Conservation (phyloP, 2,888 invertebrate species). For the Drosophila emarginata region DNA sequence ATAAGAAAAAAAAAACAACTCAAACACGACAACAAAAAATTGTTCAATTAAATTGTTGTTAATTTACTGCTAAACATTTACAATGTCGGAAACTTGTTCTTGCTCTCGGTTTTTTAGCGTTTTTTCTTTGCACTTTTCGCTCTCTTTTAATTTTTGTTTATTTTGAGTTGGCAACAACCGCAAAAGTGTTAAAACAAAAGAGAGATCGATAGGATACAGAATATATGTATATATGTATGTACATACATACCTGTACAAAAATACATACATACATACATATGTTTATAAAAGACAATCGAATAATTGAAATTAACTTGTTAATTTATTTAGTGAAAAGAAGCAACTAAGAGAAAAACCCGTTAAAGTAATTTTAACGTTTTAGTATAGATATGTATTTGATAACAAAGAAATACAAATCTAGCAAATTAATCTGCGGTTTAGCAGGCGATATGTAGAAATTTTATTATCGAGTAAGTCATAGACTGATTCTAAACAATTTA, state of each 20-base stretch:
- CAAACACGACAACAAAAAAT: slow-evolving; percentile 35
- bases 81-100: slow-evolving; percentile 67
- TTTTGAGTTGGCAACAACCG: slow-evolving; percentile 48
- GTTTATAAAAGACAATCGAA: slow-evolving; percentile 28
- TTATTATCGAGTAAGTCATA: no score
- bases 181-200: slow-evolving; percentile 26
- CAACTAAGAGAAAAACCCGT: not conserved
- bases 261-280: slow-evolving; percentile 22
- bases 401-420: not conserved
- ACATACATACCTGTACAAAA: slow-evolving; percentile 26
- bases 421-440: not conserved
- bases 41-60: slow-evolving; percentile 69
- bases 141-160: slow-evolving; percentile 24
- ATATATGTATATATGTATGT: slow-evolving; percentile 19
- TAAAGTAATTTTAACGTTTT: slow-evolving; percentile 30
- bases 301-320: slow-evolving; percentile 56
- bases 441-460: no score
- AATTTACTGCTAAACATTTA: slow-evolving; percentile 73
- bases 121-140: slow-evolving; percentile 47
- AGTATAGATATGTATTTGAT: not conserved
- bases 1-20: slow-evolving; percentile 12
- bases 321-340: slow-evolving; percentile 42
- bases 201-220: slow-evolving; percentile 23
- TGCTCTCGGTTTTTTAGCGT: slow-evolving; percentile 35
- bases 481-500: no score